Evolutionary conservation across 2,888 invertebrate genomes (phyloP).

Genomic region (Dynastes maya): DNA sequence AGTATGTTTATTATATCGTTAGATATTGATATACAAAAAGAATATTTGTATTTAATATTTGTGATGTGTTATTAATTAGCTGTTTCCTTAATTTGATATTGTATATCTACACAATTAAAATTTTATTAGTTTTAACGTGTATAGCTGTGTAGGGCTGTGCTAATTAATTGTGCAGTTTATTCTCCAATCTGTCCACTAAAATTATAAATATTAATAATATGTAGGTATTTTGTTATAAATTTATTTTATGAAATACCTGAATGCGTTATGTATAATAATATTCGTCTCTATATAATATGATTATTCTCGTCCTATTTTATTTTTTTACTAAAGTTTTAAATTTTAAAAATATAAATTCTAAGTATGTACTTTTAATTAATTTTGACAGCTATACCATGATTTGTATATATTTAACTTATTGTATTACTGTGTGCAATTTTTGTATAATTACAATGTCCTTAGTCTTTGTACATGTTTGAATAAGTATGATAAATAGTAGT

Average conservation of each 20-base stretch:
- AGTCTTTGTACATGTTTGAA: conserved; percentile 41
- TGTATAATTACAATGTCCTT: conserved; percentile 22
- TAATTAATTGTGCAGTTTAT: conserved; percentile 37
- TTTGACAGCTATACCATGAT: conserved; percentile 42
- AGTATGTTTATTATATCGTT: conserved; percentile 34
- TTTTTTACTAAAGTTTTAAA: conserved; percentile 4
- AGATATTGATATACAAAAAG: conserved; percentile 37
- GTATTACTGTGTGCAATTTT: conserved; percentile 43
- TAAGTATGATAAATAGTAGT: conserved; percentile 22
- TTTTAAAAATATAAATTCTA: not conserved
- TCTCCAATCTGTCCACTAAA: conserved; percentile 34
- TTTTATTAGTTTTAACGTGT: conserved; percentile 28
- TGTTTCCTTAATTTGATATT: conserved; percentile 38
- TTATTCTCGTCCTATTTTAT: not conserved
- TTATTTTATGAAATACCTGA: conserved; percentile 4
- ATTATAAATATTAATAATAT: conserved; percentile 18
- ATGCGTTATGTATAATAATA: not conserved
- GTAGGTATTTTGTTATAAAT: conserved; percentile 12
- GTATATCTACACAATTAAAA: conserved; percentile 28
- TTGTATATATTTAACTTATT: conserved; percentile 42
- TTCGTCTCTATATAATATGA: not conserved
- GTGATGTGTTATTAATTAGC: conserved; percentile 40
- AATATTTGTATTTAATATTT: conserved; percentile 42
- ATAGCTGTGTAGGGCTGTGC: conserved; percentile 43
- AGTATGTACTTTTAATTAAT: conserved; percentile 22